Percentiles rank a stretch among this genome's conserved stretches.
phyloP scores from a whole-genome alignment of 2,113 vertebrate species.

The Picathartes gymnocephalus region DNA sequence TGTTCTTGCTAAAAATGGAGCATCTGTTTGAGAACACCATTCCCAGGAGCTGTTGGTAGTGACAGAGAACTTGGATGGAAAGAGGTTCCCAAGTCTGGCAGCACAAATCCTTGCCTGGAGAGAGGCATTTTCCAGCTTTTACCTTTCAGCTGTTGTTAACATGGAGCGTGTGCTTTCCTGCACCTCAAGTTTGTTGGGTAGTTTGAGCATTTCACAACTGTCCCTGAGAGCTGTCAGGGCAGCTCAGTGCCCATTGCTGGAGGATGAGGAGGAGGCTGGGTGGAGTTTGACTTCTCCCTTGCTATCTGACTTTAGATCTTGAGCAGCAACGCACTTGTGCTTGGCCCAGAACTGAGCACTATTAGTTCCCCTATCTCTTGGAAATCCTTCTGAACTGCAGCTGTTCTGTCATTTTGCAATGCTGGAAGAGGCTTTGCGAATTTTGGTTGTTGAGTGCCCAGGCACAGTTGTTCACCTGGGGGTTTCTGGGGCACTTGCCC shows the following conservation, averaged over 20 bases:
- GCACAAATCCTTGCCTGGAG: not conserved
- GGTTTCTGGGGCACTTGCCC: not conserved
- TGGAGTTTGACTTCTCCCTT: not conserved
- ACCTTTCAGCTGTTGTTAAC: not conserved
- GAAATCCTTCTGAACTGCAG: not conserved
- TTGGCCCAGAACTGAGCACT: not conserved
- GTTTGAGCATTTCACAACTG: not conserved
- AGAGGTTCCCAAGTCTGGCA: not conserved
- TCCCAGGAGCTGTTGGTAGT: not conserved
- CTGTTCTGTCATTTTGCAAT: rapidly evolving
- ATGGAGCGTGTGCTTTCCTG: rapidly evolving
- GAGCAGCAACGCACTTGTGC: not conserved
- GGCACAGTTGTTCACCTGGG: not conserved
- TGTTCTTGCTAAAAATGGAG: not conserved
- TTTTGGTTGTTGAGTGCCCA: not conserved
- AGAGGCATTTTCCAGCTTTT: not conserved
- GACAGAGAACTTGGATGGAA: not conserved
- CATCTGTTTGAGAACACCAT: not conserved
- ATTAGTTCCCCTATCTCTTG: not conserved
- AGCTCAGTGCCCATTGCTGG: not conserved
- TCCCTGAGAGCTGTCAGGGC: not conserved
- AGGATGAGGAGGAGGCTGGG: not conserved
- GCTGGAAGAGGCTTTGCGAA: not conserved
- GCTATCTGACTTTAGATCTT: not conserved
- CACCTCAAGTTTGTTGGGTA: not conserved